Evolutionary conservation across 2,113 vertebrate genomes (phyloP).

Genomic region (Sapayoa aenigma): DNA sequence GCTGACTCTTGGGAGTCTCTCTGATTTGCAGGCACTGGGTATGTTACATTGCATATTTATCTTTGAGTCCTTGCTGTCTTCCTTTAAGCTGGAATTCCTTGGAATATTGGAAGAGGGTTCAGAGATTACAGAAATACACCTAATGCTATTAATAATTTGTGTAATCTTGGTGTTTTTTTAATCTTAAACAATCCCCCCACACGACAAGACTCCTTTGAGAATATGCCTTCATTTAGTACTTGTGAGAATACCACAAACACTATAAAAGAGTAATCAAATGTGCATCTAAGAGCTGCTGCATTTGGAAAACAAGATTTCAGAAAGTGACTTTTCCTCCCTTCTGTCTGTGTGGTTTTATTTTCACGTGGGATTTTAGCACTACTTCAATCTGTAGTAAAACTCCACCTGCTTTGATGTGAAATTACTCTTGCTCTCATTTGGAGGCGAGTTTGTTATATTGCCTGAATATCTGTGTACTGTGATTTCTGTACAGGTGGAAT

Average conservation of each 20-base stretch:
- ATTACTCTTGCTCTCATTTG: background rate
- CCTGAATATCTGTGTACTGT: background rate
- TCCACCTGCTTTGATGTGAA: background rate
- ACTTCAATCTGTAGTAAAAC: background rate
- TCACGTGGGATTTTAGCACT: background rate
- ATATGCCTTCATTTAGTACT: background rate
- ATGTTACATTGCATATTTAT: background rate
- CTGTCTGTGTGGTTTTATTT: background rate
- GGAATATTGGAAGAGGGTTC: background rate
- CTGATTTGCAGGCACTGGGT: background rate
- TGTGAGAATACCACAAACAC: background rate
- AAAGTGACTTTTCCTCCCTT: slow-evolving; percentile 15
- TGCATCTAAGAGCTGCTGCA: background rate
- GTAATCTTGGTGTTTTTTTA: background rate
- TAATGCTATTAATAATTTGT: background rate
- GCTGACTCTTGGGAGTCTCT: background rate
- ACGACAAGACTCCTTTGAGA: background rate
- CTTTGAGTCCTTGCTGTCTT: background rate
- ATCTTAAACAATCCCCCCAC: background rate
- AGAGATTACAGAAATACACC: background rate
- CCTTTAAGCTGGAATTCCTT: background rate
- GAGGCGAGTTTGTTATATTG: background rate
- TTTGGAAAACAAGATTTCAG: slow-evolving; percentile 2
- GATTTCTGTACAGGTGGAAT: slow-evolving; percentile 82
- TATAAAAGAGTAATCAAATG: background rate